Evolutionary conservation across 2,888 invertebrate species (phyloP).

Genomic region (Girardia tigrina): DNA sequence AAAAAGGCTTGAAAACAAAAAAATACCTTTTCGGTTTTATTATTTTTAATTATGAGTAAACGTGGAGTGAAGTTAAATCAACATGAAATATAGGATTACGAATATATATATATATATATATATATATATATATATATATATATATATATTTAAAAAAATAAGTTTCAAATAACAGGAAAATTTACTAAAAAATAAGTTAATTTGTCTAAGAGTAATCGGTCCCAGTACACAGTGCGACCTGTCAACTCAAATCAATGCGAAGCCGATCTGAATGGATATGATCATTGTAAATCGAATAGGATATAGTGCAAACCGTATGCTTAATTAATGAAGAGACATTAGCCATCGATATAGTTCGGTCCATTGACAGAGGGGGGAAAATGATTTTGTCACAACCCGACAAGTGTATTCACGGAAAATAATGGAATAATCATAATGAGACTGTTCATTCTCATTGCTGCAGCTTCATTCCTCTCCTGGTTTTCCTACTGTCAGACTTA

Average conservation of each 20-base stretch:
- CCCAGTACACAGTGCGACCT: constrained; percentile 18
- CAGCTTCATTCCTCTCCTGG: constrained; percentile 23
- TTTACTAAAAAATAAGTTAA: no score
- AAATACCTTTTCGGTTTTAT: no score
- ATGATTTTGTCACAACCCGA: constrained; percentile 17
- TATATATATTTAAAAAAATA: no score
- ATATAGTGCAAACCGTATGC: constrained; percentile 13
- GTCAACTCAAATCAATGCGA: constrained; percentile 23
- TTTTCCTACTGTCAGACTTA: neutral
- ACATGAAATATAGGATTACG: no score
- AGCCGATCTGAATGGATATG: constrained; percentile 20
- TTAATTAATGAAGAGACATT: constrained; percentile 23
- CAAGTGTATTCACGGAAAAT: constrained; percentile 19
- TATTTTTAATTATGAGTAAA: no score
- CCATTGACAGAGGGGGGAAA: constrained; percentile 10
- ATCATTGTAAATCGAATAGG: constrained; percentile 14
- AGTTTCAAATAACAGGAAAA: no score
- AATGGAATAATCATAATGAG: constrained; percentile 13
- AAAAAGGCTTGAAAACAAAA: no score
- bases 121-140: no score
- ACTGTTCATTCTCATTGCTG: neutral
- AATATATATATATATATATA: no score
- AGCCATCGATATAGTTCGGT: constrained; percentile 20
- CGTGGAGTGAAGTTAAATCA: no score
- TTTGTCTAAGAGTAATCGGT: constrained; percentile 23